These are phyloP conservation scores for Scyliorhinus canicula DNA, from an alignment of 2,797 vertebrate species.

Conservation along the genomic window DNA sequence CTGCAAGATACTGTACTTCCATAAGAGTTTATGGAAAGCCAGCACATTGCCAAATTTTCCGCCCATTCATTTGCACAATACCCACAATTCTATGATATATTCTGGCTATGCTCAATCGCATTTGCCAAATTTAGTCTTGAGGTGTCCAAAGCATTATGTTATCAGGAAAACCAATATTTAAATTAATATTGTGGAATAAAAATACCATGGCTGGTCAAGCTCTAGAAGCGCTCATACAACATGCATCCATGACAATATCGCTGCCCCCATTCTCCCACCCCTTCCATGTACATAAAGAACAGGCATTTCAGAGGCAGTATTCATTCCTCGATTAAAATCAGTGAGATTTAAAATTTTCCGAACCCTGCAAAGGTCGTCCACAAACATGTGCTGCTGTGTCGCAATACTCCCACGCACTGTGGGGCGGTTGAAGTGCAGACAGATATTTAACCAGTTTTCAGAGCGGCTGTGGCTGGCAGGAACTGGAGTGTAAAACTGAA, in stretches of 20 bases:
- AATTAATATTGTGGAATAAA: not conserved
- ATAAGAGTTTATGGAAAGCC: not conserved
- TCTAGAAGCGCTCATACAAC: not conserved
- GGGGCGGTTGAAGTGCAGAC: not conserved
- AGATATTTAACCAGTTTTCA: not conserved
- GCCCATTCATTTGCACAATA: not conserved
- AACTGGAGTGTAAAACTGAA: conserved; percentile 22
- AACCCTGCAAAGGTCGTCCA: not conserved
- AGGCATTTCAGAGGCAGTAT: not conserved
- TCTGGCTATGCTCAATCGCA: not conserved
- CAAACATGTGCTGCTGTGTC: conserved; percentile 1
- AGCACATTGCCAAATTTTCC: not conserved
- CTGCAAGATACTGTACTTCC: not conserved
- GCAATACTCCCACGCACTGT: conserved; percentile 17
- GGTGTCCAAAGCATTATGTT: not conserved
- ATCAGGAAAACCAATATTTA: not conserved
- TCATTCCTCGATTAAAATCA: conserved; percentile 6
- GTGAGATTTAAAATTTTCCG: not conserved
- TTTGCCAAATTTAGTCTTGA: not conserved
- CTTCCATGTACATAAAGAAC: no score
- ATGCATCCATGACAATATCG: not conserved
- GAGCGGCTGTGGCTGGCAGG: not conserved
- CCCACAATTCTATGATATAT: not conserved
- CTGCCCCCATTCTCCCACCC: not conserved
- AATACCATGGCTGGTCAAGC: not conserved